phyloP scores from a whole-genome alignment of 2,113 vertebrate genomes.

The Canis aureus region DNA sequence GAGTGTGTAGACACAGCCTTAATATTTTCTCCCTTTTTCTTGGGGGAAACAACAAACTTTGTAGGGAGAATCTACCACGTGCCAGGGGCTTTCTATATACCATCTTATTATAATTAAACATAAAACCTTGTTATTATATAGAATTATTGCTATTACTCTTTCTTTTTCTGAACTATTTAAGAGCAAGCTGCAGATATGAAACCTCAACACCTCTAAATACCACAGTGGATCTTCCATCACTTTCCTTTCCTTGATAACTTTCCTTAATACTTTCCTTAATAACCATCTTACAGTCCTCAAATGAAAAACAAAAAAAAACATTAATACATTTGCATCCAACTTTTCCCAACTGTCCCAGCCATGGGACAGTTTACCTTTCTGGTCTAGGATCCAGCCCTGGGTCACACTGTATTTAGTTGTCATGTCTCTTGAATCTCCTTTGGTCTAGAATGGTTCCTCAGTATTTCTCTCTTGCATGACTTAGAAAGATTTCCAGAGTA shows the following conservation, averaged over 20 bases:
- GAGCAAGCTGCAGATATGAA: not conserved
- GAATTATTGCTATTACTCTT: not conserved
- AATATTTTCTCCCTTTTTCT: not conserved
- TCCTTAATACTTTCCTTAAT: not conserved
- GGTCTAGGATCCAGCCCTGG: not conserved
- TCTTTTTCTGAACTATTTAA: not conserved
- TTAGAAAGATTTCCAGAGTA: not conserved
- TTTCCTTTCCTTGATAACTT: too few species aligned
- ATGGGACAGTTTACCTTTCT: not conserved
- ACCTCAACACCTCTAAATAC: not conserved
- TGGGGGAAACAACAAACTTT: not conserved
- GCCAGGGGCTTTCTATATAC: not conserved
- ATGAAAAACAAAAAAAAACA: not conserved
- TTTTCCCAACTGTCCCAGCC: not conserved
- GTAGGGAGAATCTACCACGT: not conserved
- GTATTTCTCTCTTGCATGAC: not conserved
- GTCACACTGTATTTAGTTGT: not conserved
- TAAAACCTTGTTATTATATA: not conserved
- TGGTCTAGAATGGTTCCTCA: not conserved
- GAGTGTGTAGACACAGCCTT: not conserved
- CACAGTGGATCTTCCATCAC: not conserved
- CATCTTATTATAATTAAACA: conserved; percentile 25
- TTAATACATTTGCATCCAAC: not conserved
- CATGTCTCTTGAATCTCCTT: not conserved
- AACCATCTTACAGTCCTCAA: not conserved